Evolutionary conservation across 2,113 vertebrate genomes (phyloP).

Genomic region (Tenebrosternarchus preto): DNA sequence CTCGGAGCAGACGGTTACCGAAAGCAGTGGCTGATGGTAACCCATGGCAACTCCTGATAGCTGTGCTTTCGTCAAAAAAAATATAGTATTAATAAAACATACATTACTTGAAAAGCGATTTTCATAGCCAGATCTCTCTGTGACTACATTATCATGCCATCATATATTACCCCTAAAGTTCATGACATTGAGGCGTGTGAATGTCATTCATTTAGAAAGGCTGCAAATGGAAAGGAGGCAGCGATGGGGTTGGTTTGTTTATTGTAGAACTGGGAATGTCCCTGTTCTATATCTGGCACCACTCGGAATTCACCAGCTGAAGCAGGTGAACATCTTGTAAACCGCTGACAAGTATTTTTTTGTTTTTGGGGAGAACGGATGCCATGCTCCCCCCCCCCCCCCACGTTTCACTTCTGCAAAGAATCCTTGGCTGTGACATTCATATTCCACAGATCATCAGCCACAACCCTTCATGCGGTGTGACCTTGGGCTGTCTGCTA

Average conservation of each 20-base stretch:
- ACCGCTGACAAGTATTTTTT: background rate
- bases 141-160: background rate
- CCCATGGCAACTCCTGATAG: slow-evolving; percentile 52
- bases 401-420: background rate
- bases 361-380: background rate
- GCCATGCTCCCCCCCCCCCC: background rate
- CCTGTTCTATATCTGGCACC: slow-evolving; percentile 26
- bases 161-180: background rate
- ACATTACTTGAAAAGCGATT: slow-evolving; percentile 15
- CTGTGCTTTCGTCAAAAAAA: slow-evolving; percentile 23
- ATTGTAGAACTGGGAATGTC: slow-evolving; percentile 29
- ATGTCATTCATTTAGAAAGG: slow-evolving; percentile 18
- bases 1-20: slow-evolving; percentile 50
- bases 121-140: background rate
- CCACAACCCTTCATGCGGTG: slow-evolving; percentile 3
- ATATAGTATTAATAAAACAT: background rate
- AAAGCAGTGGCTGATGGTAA: slow-evolving; percentile 44
- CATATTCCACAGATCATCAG: slow-evolving; percentile 20
- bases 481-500: slow-evolving; percentile 29
- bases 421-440: background rate
- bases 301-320: slow-evolving; percentile 1
- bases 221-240: background rate
- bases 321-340: background rate
- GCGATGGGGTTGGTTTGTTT: background rate
- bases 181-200: background rate